These are phyloP conservation scores for Tachina fera DNA, from an alignment of 2,888 invertebrate genomes.

Conservation along the genomic window DNA sequence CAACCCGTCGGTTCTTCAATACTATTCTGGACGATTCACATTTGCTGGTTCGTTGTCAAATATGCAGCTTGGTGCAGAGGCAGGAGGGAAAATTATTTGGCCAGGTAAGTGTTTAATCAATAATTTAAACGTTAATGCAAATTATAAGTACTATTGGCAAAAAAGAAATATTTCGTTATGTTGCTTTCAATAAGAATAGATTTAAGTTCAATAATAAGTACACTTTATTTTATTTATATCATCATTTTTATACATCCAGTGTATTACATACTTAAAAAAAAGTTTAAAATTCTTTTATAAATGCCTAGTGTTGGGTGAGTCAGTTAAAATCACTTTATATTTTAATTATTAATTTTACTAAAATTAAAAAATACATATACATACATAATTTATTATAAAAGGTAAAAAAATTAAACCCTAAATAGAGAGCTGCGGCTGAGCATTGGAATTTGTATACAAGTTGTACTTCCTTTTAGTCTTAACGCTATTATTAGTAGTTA, in stretches of 20 bases:
- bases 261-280: constrained; percentile 49
- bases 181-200: background rate
- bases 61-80: constrained; percentile 89
- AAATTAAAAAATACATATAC: background rate
- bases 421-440: constrained; percentile 45
- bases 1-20: constrained; percentile 98
- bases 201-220: constrained; percentile 55
- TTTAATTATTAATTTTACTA: background rate
- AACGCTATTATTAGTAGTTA: constrained; percentile 56
- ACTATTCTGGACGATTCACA: constrained; percentile 97
- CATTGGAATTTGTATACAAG: constrained; percentile 51
- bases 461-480: constrained; percentile 60
- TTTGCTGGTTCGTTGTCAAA: constrained; percentile 93
- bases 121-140: background rate
- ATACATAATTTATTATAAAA: constrained; percentile 10
- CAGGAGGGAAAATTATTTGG: constrained; percentile 95
- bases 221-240: constrained; percentile 60
- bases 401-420: constrained; percentile 15
- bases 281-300: constrained; percentile 22
- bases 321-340: constrained; percentile 7
- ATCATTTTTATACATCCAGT: constrained; percentile 58
- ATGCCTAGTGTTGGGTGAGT: constrained; percentile 45
- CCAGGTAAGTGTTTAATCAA: constrained; percentile 95
- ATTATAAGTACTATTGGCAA: background rate
- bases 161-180: background rate